A percentile compares a stretch with the other conserved stretches of the same genome.
Evolutionary conservation across 2,888 invertebrate genomes (phyloP).

Genomic region (Cataglyphis albicans): DNA sequence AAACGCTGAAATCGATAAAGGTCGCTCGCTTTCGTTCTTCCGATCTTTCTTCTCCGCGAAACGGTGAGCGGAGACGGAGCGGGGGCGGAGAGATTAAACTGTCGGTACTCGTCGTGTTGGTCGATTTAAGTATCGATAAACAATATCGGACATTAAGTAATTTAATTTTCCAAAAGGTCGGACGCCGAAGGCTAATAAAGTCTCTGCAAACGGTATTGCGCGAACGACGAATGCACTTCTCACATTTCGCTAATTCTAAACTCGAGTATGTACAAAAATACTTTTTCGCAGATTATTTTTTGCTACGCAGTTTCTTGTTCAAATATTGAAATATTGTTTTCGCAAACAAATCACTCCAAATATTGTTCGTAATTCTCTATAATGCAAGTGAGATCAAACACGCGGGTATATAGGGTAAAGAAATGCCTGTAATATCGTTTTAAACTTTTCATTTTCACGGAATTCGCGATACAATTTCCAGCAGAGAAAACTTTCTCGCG

Average conservation of each 20-base stretch:
- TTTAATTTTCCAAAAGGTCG: conserved; percentile 45
- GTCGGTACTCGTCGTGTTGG: conserved; percentile 53
- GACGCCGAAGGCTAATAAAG: conserved; percentile 28
- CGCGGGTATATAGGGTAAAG: not conserved
- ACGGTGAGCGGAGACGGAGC: not conserved
- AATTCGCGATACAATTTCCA: conserved; percentile 38
- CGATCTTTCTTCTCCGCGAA: conserved; percentile 29
- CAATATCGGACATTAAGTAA: conserved; percentile 49
- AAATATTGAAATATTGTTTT: not conserved
- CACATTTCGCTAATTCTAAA: conserved; percentile 10
- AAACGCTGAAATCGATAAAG: conserved; percentile 66
- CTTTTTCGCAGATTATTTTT: not conserved
- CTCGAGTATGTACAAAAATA: not conserved
- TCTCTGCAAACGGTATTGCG: conserved; percentile 20
- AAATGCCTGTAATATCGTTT: not conserved
- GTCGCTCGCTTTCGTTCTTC: conserved; percentile 56
- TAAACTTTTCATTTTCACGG: not conserved
- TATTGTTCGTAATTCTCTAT: not conserved
- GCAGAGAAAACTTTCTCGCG: not conserved
- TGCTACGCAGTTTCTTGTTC: not conserved
- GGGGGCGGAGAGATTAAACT: conserved; percentile 62
- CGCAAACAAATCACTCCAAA: not conserved
- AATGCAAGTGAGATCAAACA: not conserved
- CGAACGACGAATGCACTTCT: conserved; percentile 17
- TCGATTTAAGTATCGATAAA: conserved; percentile 58